Evolutionary conservation across 2,888 invertebrate genomes (phyloP).

Genomic region (Andrena minutula): DNA sequence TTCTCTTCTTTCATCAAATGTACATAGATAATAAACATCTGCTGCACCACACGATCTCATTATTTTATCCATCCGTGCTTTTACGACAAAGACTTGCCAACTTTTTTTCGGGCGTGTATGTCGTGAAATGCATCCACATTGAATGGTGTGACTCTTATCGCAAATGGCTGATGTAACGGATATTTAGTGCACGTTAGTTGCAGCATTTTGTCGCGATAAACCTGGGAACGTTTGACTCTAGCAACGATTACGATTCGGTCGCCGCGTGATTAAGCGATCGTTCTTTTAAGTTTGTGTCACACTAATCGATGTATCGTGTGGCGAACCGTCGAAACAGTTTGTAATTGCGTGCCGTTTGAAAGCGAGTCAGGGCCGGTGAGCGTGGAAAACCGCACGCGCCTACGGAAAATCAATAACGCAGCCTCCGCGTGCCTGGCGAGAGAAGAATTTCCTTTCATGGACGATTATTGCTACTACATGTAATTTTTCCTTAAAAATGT

Average conservation of each 20-base stretch:
- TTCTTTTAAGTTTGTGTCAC: conserved; percentile 31
- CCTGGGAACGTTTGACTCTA: neutral
- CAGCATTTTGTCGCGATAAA: neutral
- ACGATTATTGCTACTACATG: conserved; percentile 40
- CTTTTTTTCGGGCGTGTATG: neutral
- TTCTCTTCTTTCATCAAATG: no score
- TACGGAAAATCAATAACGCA: conserved; percentile 74
- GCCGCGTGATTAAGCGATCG: conserved; percentile 15
- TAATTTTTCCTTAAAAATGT: conserved; percentile 18
- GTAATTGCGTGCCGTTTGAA: conserved; percentile 62
- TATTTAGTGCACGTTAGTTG: neutral
- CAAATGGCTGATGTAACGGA: neutral
- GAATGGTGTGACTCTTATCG: neutral
- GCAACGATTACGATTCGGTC: neutral
- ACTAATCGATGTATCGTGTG: conserved; percentile 20
- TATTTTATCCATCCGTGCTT: neutral
- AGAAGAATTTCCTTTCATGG: conserved; percentile 53
- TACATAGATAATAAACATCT: no score
- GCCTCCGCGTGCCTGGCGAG: conserved; percentile 60
- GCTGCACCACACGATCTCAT: neutral
- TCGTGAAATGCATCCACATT: neutral
- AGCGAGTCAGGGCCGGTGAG: conserved; percentile 59
- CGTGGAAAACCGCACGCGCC: conserved; percentile 74
- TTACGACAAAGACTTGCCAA: neutral
- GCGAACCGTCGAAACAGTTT: conserved; percentile 42